Evolutionary conservation across 2,888 invertebrate genomes (phyloP).

Genomic region (Alloscopus bannaensis): DNA sequence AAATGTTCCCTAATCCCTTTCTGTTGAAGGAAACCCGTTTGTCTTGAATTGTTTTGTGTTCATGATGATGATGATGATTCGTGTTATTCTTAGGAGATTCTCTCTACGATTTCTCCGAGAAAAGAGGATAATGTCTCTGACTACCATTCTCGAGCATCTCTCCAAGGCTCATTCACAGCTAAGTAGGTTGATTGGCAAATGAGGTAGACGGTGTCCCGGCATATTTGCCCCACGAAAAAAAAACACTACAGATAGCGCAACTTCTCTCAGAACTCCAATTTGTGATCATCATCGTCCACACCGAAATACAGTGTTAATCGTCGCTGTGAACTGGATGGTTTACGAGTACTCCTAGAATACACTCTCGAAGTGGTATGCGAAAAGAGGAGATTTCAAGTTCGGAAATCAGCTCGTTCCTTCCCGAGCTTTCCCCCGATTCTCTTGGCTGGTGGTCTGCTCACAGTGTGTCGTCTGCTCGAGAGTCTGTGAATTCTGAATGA

Average conservation of each 20-base stretch:
- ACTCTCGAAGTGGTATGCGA: too few relatives aligned
- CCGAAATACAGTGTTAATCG: constrained; percentile 51
- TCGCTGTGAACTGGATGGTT: constrained; percentile 31
- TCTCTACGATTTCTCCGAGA: too few relatives aligned
- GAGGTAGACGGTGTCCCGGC: constrained; percentile 60
- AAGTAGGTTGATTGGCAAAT: constrained; percentile 63
- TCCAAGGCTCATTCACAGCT: constrained; percentile 43
- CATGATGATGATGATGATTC: too few relatives aligned
- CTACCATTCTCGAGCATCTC: too few relatives aligned
- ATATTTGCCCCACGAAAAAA: constrained; percentile 41
- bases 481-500: constrained; percentile 26
- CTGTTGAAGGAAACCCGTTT: too few relatives aligned
- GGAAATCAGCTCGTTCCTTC: constrained; percentile 38
- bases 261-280: constrained; percentile 36
- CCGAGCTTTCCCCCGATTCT: constrained; percentile 8
- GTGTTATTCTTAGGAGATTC: too few relatives aligned
- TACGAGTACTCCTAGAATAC: constrained; percentile 8
- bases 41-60: too few relatives aligned
- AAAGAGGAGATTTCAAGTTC: constrained; percentile 49
- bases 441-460: constrained; percentile 51
- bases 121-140: too few relatives aligned
- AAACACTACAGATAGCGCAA: too few relatives aligned
- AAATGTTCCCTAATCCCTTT: too few relatives aligned
- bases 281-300: constrained; percentile 35
- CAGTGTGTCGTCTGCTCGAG: constrained; percentile 18